These are phyloP conservation scores for Alcedo quadribrachys DNA, from an alignment of 2,797 vertebrate genomes.

Conservation along the genomic window DNA sequence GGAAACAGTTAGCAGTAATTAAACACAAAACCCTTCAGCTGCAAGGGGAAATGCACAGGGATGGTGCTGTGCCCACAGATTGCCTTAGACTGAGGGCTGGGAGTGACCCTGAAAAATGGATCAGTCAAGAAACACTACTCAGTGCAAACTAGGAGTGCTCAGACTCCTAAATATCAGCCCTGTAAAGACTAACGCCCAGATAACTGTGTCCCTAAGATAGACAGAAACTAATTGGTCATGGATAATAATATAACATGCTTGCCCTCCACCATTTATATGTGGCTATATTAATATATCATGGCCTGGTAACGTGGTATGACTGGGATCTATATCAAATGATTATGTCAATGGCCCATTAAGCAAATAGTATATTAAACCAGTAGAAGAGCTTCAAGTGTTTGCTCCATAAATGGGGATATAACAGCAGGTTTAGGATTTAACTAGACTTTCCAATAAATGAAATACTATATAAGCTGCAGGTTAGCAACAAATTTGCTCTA, in stretches of 20 bases:
- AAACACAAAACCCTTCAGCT: neutral
- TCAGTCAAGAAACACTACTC: slow-evolving; percentile 22
- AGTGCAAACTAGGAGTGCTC: neutral
- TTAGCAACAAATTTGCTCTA: slow-evolving; percentile 36
- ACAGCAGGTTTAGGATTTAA: slow-evolving; percentile 59
- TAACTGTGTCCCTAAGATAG: slow-evolving; percentile 46
- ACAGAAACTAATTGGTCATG: slow-evolving; percentile 72
- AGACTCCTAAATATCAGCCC: slow-evolving; percentile 11
- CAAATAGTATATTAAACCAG: slow-evolving; percentile 72
- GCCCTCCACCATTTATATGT: slow-evolving; percentile 59
- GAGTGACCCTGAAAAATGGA: neutral
- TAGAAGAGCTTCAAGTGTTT: slow-evolving; percentile 49
- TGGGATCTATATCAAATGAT: slow-evolving; percentile 72
- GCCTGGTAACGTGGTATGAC: slow-evolving; percentile 55
- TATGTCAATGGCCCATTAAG: slow-evolving; percentile 74
- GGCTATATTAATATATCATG: slow-evolving; percentile 69
- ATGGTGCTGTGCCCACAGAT: neutral
- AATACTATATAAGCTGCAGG: slow-evolving; percentile 44
- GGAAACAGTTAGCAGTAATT: slow-evolving; percentile 17
- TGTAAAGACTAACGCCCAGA: slow-evolving; percentile 41
- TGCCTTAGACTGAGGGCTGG: neutral
- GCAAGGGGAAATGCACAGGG: neutral
- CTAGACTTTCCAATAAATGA: slow-evolving; percentile 35
- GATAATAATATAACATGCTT: slow-evolving; percentile 68
- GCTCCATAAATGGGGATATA: slow-evolving; percentile 49